Base-by-base conservation (phyloP, 1,140 invertebrate species). In the Polypedilum vanderplanki region DNA sequence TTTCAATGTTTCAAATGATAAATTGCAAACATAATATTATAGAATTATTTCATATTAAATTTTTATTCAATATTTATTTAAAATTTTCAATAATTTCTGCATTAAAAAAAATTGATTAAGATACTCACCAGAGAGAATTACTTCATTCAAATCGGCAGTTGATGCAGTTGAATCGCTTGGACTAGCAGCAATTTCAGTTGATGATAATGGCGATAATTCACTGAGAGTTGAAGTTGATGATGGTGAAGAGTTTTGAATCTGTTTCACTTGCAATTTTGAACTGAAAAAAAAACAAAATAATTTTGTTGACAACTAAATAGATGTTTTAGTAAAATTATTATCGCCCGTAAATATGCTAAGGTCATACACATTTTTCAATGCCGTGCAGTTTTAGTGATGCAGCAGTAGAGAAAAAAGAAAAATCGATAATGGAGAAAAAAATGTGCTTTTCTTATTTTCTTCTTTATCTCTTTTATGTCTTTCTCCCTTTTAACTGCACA, bases 191-290 rank as follows among this genome's bases (percentile, higher is more conserved):
- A 18, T 70, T 22, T 70, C 65, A 33, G 24, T 33, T 33, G 24
- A 33, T 22, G 65, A 70, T 70, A 22, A 18, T 20, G 65, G 65
- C 17, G 65, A 70, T 70, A 70, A 20, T 70, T 70, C 65, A 70
- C 65, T 70, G 20, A 70, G 65, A 7, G 65, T 20, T 18, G 65
- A 70, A 18, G 20, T 22, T 22, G 65, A 70, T 70, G 65, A 70
- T 70, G 65, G 65, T 7, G 65, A 70, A 18, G 65, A 70, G 10
- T 70, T 70, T 20, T 70, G 65, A 18, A 18, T 70, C 10, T 12
- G 12, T 70, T 70, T 70, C 10, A 70, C 9, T 70, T 70, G 65
- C 65, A 70, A 70, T 70, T 1, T 22, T 70, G 65, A 70, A 70
- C 65, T 70, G 46, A 15, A 57, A 57, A n/a, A 1, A 57, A 57